These are phyloP conservation scores for Macquaria australasica DNA, from an alignment of 2,113 vertebrate genomes.

Conservation along the genomic window DNA sequence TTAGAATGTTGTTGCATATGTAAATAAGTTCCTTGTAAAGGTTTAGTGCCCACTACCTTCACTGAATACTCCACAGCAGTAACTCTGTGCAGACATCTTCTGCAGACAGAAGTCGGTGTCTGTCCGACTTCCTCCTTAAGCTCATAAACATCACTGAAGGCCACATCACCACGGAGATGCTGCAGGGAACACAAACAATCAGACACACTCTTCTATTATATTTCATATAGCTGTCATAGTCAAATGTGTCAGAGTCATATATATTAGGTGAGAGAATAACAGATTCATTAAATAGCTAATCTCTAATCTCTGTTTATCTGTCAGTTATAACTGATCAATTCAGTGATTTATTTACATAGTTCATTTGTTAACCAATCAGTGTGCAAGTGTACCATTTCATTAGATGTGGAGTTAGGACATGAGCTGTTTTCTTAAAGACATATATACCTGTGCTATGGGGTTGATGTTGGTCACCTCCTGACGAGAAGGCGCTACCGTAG, in stretches of 20 bases:
- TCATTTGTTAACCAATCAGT: not conserved
- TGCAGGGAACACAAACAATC: conserved; percentile 61
- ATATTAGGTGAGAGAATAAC: not conserved
- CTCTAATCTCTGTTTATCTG: not conserved
- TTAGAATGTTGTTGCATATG: not conserved
- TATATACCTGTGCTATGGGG: conserved; percentile 92
- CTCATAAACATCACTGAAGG: conserved; percentile 94
- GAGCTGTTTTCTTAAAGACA: not conserved
- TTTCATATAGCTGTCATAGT: not conserved
- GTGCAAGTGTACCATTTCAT: not conserved
- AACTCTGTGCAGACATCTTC: conserved; percentile 92
- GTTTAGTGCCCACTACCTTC: conserved; percentile 86
- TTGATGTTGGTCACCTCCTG: conserved; percentile 82
- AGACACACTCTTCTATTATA: not conserved
- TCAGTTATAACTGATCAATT: not conserved
- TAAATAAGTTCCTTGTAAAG: not conserved
- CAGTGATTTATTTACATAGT: conserved; percentile 5
- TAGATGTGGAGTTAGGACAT: not conserved
- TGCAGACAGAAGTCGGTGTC: conserved; percentile 90
- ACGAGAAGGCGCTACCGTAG: conserved; percentile 55
- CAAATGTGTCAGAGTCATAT: not conserved
- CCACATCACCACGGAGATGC: conserved; percentile 92
- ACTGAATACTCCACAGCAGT: conserved; percentile 94
- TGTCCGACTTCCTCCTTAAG: conserved; percentile 93
- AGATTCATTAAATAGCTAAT: conserved; percentile 19